A percentile compares a stretch with the other conserved stretches of the same genome.
phyloP scores from a whole-genome alignment of 2,888 invertebrate species.

The Pardosa pseudoannulata region DNA sequence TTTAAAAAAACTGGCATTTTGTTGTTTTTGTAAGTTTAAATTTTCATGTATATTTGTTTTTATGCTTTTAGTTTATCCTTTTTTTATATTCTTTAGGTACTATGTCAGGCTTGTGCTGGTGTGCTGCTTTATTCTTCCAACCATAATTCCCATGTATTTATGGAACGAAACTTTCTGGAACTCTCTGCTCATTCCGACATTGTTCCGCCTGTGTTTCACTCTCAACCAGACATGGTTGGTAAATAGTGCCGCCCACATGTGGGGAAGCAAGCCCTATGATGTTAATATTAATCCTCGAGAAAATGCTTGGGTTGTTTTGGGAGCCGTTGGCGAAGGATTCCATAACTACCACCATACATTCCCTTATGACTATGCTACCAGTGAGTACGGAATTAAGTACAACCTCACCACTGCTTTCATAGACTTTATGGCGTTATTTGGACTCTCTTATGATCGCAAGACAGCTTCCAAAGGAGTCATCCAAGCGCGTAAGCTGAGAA shows the following conservation, averaged over 20 bases:
- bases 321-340: conserved; percentile 76
- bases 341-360: conserved; percentile 79
- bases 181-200: conserved; percentile 88
- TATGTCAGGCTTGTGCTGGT: conserved; percentile 78
- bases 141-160: conserved; percentile 86
- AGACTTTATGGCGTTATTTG: conserved; percentile 77
- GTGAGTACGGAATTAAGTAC: conserved; percentile 77
- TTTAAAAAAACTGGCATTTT: too few relatives aligned
- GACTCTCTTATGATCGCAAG: conserved; percentile 77
- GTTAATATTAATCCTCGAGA: conserved; percentile 81
- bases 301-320: conserved; percentile 77
- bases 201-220: conserved; percentile 88
- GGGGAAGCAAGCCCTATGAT: conserved; percentile 95
- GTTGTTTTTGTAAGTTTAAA: too few relatives aligned
- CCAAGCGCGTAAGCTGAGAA: conserved; percentile 76
- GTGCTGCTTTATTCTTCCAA: conserved; percentile 81
- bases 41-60: too few relatives aligned
- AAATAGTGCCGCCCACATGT: conserved; percentile 96
- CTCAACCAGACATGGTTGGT: conserved; percentile 95
- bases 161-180: conserved; percentile 89
- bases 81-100: conserved; percentile 76
- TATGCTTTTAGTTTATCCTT: too few relatives aligned
- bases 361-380: conserved; percentile 78
- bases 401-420: conserved; percentile 79
- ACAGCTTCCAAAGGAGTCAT: conserved; percentile 76